Evolutionary conservation across 2,888 invertebrate genomes (phyloP).

Genomic region (Mylabris sibirica): DNA sequence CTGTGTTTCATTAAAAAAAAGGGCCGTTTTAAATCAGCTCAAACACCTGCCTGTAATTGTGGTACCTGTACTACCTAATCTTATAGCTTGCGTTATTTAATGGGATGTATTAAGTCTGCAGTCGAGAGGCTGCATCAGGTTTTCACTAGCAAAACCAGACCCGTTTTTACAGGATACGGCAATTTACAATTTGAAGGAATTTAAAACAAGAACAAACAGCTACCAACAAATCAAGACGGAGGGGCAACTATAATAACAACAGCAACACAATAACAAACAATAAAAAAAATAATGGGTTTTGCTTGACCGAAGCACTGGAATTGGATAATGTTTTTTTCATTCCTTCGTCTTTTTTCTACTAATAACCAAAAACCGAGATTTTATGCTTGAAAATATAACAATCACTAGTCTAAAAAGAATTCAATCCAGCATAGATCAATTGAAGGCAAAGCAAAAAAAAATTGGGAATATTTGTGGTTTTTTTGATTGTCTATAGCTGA

Average conservation of each 20-base stretch:
- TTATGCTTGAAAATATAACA: not conserved
- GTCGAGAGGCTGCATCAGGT: constrained; percentile 26
- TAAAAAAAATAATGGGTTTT: constrained; percentile 22
- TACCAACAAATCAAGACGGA: not conserved
- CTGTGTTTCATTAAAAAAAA: constrained; percentile 37
- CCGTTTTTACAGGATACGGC: constrained; percentile 30
- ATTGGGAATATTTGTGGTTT: not conserved
- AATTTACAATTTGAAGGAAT: constrained; percentile 35
- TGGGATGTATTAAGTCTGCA: constrained; percentile 34
- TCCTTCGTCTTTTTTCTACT: not conserved
- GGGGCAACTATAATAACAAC: not conserved
- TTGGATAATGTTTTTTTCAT: constrained; percentile 21
- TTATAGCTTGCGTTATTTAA: constrained; percentile 32
- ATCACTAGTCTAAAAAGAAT: not conserved
- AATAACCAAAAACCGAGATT: not conserved
- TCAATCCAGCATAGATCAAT: not conserved
- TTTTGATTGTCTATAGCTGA: not conserved
- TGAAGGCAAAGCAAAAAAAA: not conserved
- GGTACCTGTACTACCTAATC: constrained; percentile 36
- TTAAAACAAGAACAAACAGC: constrained; percentile 30
- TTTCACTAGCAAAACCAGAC: constrained; percentile 30
- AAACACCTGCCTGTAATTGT: constrained; percentile 39
- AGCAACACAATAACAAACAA: not conserved
- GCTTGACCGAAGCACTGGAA: constrained; percentile 31
- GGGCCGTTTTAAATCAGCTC: constrained; percentile 34